phyloP scores from a whole-genome alignment of 2,888 invertebrate species.

The Antheraea yamamai region DNA sequence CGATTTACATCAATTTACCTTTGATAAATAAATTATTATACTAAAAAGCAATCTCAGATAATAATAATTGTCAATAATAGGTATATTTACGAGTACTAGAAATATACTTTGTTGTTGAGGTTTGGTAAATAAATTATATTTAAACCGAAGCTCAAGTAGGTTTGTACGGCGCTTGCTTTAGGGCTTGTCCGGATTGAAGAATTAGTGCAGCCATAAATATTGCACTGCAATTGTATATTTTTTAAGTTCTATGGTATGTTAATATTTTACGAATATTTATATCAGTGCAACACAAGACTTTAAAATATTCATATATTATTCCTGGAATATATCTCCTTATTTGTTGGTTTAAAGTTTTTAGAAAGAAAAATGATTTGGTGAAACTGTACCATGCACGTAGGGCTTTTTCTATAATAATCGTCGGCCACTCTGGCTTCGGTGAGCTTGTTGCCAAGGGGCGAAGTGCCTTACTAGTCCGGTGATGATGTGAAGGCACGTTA shows the following conservation, averaged over 20 bases:
- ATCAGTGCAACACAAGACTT: not conserved
- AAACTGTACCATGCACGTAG: too few species aligned
- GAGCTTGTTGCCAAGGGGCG: too few species aligned
- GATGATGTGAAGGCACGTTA: too few species aligned
- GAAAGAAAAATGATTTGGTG: too few species aligned
- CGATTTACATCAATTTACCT: not conserved
- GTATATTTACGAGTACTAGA: not conserved
- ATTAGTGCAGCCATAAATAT: conserved; percentile 72
- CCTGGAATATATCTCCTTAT: too few species aligned
- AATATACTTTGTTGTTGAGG: conserved; percentile 17
- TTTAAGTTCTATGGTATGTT: not conserved
- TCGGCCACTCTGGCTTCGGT: too few species aligned
- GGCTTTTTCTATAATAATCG: too few species aligned
- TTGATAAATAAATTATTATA: not conserved
- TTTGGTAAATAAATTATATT: conserved; percentile 19
- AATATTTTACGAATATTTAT: not conserved
- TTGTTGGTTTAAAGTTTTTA: too few species aligned
- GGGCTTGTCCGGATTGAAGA: conserved; percentile 66
- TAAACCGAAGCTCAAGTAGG: conserved; percentile 39
- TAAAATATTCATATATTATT: not conserved
- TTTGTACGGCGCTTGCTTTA: conserved; percentile 45
- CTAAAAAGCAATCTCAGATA: not conserved
- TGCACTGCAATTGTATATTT: conserved; percentile 64
- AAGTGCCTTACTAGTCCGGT: too few species aligned
- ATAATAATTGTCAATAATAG: not conserved